Conservation (phyloP, 2,797 vertebrate genomes). For the Oryzias dopingdopingensis region DNA sequence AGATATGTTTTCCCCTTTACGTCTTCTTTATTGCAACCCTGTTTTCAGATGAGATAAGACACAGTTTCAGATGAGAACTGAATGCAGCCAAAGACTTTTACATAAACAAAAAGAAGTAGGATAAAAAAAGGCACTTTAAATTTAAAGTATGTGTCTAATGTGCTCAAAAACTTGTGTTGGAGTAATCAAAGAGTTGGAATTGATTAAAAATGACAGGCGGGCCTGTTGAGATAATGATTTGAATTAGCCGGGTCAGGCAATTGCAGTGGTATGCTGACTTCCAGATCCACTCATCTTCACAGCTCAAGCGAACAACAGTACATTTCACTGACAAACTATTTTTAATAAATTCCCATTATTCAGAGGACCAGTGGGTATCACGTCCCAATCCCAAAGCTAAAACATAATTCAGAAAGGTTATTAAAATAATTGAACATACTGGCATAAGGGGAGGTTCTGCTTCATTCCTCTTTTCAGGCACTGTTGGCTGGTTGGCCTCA, state of each 20-base stretch:
- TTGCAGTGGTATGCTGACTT: background rate
- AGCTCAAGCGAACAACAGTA: slow-evolving; percentile 4
- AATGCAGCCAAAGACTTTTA: too few species aligned
- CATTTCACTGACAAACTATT: background rate
- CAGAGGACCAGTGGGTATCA: background rate
- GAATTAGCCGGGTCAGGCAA: slow-evolving; percentile 3
- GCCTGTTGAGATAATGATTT: background rate
- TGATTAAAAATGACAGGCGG: background rate
- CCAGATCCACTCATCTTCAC: slow-evolving; percentile 3
- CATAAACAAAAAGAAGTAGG: background rate
- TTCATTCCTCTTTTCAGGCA: too few species aligned
- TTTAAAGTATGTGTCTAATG: background rate
- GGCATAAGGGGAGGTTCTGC: too few species aligned
- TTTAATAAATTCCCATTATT: slow-evolving; percentile 4
- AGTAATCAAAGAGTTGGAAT: slow-evolving; percentile 13
- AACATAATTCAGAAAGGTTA: too few species aligned
- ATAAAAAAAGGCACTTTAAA: background rate
- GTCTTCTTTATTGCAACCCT: too few species aligned
- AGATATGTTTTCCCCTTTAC: too few species aligned
- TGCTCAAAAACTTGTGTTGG: slow-evolving; percentile 3
- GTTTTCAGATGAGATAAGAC: too few species aligned
- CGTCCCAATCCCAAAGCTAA: background rate
- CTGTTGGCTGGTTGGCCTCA: too few species aligned
- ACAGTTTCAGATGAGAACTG: too few species aligned
- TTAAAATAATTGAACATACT: too few species aligned